These are phyloP conservation scores for Ceratina japonica DNA, from an alignment of 1,140 invertebrate species.

Conservation along the genomic window DNA sequence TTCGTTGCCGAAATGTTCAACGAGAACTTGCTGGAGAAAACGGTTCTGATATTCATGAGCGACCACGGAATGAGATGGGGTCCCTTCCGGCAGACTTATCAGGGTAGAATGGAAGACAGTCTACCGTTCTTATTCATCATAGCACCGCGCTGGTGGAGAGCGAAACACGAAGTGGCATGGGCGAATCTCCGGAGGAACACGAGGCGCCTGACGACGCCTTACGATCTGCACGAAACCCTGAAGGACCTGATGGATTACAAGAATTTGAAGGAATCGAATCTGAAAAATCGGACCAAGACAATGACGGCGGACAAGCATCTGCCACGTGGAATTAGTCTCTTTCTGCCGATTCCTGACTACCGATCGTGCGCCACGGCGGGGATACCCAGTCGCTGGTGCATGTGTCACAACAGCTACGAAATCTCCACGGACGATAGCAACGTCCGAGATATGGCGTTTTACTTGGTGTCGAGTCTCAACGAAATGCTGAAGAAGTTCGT, in stretches of 20 bases:
- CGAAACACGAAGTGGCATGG: conserved; percentile 78
- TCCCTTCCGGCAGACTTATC: conserved; percentile 82
- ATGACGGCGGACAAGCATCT: conserved; percentile 65
- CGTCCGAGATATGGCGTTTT: conserved; percentile 79
- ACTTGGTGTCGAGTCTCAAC: conserved; percentile 84
- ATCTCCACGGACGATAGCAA: conserved; percentile 78
- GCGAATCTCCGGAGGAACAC: conserved; percentile 81
- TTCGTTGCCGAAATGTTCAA: conserved; percentile 67
- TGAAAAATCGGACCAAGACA: conserved; percentile 61
- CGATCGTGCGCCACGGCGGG: conserved; percentile 87
- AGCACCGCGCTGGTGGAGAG: conserved; percentile 82
- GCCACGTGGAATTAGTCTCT: conserved; percentile 86
- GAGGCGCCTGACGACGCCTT: conserved; percentile 81
- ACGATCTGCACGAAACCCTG: conserved; percentile 84
- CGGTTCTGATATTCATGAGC: conserved; percentile 84
- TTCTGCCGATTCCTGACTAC: conserved; percentile 84
- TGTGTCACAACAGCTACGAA: conserved; percentile 84
- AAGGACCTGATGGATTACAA: conserved; percentile 81
- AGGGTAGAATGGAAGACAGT: conserved; percentile 84
- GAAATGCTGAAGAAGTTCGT: conserved; percentile 80
- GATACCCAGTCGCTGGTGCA: conserved; percentile 91
- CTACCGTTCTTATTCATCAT: conserved; percentile 84
- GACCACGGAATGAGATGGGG: conserved; percentile 87
- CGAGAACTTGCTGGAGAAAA: conserved; percentile 75
- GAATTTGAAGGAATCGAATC: conserved; percentile 62